A percentile compares a stretch with the other conserved stretches of the same genome.
Evolutionary conservation across 1,140 invertebrate genomes (phyloP).

Genomic region (Carcinoscorpius rotundicauda): DNA sequence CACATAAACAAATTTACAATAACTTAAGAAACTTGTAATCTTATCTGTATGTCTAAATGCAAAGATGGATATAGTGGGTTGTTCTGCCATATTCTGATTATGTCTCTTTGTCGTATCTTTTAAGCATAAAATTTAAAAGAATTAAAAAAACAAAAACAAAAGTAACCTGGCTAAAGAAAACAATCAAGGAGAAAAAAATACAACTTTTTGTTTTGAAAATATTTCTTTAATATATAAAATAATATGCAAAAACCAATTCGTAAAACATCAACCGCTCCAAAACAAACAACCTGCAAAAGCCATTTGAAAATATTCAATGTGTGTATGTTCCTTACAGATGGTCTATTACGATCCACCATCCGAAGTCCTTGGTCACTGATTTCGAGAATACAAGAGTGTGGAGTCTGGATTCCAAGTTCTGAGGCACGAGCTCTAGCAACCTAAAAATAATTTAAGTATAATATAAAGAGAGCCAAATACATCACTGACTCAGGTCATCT

Average conservation of each 20-base stretch:
- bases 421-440: conserved; percentile 5
- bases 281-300: no score
- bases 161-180: neutral
- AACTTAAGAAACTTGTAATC: no score
- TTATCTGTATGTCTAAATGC: no score
- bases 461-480: neutral
- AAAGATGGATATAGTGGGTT: no score
- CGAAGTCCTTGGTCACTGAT: conserved; percentile 87
- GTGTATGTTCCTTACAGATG: conserved; percentile 40
- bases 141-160: no score
- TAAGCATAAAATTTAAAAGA: no score
- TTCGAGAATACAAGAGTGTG: conserved; percentile 73
- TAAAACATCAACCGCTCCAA: no score
- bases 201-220: neutral
- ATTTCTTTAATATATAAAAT: conserved; percentile 7
- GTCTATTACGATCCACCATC: conserved; percentile 73
- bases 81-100: no score
- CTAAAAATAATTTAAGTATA: neutral
- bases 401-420: conserved; percentile 25
- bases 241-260: conserved; percentile 11
- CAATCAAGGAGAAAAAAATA: neutral
- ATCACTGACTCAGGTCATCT: neutral
- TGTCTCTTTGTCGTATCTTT: no score
- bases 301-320: no score
- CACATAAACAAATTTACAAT: no score